These are phyloP conservation scores for Phortica magna DNA, from an alignment of 2,888 invertebrate genomes.

Conservation along the genomic window DNA sequence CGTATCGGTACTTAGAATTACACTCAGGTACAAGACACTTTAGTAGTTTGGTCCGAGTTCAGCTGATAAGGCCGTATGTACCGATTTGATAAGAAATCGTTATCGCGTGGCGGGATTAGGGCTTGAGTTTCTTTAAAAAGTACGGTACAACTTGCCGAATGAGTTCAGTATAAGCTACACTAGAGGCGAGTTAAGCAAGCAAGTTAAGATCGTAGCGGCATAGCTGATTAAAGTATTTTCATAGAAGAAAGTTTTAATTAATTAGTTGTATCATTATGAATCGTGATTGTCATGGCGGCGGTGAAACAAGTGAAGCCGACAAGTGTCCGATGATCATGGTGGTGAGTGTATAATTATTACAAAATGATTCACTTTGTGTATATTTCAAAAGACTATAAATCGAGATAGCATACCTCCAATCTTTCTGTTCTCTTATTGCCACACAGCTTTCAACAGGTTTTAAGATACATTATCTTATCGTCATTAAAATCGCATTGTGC, in stretches of 20 bases:
- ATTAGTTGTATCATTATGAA: constrained; percentile 53
- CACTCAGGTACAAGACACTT: not conserved
- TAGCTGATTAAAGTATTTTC: not conserved
- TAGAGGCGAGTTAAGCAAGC: constrained; percentile 59
- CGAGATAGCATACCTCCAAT: too few species aligned
- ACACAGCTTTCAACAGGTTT: too few species aligned
- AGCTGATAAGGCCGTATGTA: constrained; percentile 16
- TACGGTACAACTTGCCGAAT: not conserved
- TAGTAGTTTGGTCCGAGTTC: not conserved
- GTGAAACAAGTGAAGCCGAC: constrained; percentile 34
- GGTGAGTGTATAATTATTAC: constrained; percentile 64
- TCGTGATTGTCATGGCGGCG: constrained; percentile 58
- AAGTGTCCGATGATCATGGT: constrained; percentile 76
- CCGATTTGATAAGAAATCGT: not conserved
- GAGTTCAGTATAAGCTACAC: constrained; percentile 47
- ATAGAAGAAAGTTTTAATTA: not conserved
- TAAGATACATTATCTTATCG: constrained; percentile 22
- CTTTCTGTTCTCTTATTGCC: too few species aligned
- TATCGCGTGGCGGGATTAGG: not conserved
- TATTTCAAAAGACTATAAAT: too few species aligned
- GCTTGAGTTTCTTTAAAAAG: constrained; percentile 23
- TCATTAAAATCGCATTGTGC: constrained; percentile 14
- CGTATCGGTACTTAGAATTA: not conserved
- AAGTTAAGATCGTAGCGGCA: constrained; percentile 25
- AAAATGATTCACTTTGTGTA: too few species aligned